Conservation (phyloP, 2,888 invertebrate species). For the Dolichopus griseipennis region DNA sequence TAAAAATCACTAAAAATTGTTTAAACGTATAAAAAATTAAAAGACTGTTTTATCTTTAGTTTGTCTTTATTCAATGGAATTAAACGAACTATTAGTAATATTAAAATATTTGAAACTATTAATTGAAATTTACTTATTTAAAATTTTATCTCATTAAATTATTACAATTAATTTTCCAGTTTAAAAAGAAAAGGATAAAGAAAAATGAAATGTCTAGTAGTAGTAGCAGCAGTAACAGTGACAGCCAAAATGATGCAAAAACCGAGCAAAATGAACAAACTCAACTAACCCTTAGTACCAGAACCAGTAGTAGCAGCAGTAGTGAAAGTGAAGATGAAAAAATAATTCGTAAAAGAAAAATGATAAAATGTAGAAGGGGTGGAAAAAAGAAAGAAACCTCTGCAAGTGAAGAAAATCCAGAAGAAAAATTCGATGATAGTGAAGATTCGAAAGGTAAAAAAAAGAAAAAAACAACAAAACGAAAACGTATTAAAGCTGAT, state of each 20-base stretch:
- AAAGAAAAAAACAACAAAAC: conserved; percentile 22
- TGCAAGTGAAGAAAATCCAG: conserved; percentile 16
- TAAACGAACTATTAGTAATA: not conserved
- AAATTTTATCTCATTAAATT: too few relatives aligned
- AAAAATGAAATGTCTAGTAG: not conserved
- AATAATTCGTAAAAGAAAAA: conserved; percentile 33
- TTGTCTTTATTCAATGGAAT: not conserved
- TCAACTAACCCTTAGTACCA: not conserved
- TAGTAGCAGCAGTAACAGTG: not conserved
- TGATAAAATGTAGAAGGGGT: conserved; percentile 26
- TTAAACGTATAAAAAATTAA: not conserved
- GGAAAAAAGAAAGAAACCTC: conserved; percentile 31
- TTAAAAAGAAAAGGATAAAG: not conserved
- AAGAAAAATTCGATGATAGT: not conserved
- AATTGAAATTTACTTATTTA: too few relatives aligned
- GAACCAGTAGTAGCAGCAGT: conserved; percentile 8
- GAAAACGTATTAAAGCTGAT: conserved; percentile 29
- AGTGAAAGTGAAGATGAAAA: conserved; percentile 17
- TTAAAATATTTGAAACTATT: too few relatives aligned
- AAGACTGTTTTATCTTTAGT: not conserved
- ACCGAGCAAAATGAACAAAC: not conserved
- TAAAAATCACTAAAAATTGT: not conserved
- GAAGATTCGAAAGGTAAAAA: not conserved
- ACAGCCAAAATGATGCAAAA: not conserved
- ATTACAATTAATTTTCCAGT: not conserved